phyloP scores from a whole-genome alignment of 2,113 vertebrate species.

The Sarotherodon lohbergeri region DNA sequence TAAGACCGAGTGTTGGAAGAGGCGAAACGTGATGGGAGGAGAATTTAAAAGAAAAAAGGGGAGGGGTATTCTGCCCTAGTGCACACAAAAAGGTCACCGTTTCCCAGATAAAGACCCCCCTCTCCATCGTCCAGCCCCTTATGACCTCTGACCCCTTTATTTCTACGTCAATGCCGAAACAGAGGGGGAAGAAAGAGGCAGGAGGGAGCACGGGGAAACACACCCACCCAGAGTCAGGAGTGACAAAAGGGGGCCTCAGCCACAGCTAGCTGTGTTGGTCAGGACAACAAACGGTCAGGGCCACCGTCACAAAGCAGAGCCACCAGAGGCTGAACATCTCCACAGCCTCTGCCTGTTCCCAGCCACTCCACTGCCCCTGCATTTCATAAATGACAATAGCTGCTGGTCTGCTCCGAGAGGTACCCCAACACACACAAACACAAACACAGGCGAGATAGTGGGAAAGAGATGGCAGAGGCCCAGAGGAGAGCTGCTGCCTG shows the following conservation, averaged over 20 bases:
- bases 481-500: too few species aligned
- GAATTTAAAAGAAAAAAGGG: constrained; percentile 49
- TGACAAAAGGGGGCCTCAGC: constrained; percentile 66
- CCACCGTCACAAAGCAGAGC: constrained; percentile 57
- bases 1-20: constrained; percentile 38
- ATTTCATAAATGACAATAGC: constrained; percentile 53
- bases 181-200: constrained; percentile 24
- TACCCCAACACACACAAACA: constrained; percentile 42
- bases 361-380: constrained; percentile 55
- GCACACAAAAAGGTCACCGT: constrained; percentile 83
- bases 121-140: constrained; percentile 45
- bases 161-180: constrained; percentile 70
- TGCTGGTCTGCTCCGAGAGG: constrained; percentile 35
- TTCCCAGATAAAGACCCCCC: constrained; percentile 68
- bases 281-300: constrained; percentile 47
- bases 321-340: constrained; percentile 56
- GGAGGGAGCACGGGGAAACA: constrained; percentile 32
- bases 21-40: constrained; percentile 55
- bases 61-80: constrained; percentile 80
- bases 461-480: too few species aligned
- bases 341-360: constrained; percentile 61
- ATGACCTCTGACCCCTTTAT: constrained; percentile 80
- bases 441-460: too few species aligned
- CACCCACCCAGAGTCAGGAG: constrained; percentile 55
- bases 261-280: constrained; percentile 40